These are phyloP conservation scores for Amblyopsis rosae DNA, from an alignment of 2,113 vertebrate genomes.

Conservation along the genomic window DNA sequence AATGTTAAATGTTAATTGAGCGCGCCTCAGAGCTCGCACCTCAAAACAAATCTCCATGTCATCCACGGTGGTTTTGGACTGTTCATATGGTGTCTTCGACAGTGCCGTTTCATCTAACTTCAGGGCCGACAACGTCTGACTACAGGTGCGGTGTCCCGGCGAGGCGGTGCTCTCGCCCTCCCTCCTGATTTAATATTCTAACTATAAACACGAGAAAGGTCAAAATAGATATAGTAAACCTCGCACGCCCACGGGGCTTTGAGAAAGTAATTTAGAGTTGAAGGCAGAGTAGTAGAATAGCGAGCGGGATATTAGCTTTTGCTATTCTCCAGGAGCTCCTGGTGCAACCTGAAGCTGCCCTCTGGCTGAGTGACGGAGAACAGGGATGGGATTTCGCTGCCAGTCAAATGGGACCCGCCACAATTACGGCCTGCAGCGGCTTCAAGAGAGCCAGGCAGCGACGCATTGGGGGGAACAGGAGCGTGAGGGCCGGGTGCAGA, in stretches of 20 bases:
- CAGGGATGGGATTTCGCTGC: constrained; percentile 37
- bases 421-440: constrained; percentile 59
- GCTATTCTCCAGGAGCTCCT: constrained; percentile 28
- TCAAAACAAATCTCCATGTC: too few species aligned
- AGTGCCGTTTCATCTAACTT: too few species aligned
- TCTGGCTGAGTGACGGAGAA: constrained; percentile 32
- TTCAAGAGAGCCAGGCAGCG: constrained; percentile 41
- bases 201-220: constrained; percentile 32
- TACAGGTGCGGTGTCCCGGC: background rate
- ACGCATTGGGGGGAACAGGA: constrained; percentile 53
- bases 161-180: constrained; percentile 16
- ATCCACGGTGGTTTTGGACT: too few species aligned
- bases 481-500: constrained; percentile 49
- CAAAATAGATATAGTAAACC: constrained; percentile 34
- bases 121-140: background rate
- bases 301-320: constrained; percentile 48
- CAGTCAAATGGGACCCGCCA: constrained; percentile 45
- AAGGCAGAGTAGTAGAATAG: constrained; percentile 26
- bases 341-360: constrained; percentile 30
- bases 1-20: too few species aligned
- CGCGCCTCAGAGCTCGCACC: too few species aligned
- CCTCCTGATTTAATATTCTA: constrained; percentile 18
- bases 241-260: constrained; percentile 6
- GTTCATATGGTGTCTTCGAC: too few species aligned
- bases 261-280: constrained; percentile 44